A percentile compares a stretch with the other conserved stretches of the same genome.
Evolutionary conservation across 30 jellyfish, hydroid and myxozoan species (phyloP).

Genomic region (Aurelia aurita): DNA sequence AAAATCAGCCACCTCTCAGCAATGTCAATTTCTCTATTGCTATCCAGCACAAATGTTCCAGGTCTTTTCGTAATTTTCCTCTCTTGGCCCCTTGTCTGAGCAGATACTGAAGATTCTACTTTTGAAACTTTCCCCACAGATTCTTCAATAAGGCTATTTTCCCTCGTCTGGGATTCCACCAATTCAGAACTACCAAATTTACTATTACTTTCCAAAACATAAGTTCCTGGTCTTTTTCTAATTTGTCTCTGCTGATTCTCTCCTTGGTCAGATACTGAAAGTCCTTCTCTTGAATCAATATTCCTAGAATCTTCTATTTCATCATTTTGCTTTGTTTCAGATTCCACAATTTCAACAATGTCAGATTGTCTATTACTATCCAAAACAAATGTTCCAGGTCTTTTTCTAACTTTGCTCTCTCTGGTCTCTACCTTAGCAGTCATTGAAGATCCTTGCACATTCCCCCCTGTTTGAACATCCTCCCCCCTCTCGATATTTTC

Average conservation of each 20-base stretch:
- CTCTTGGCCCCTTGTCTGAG: too few relatives aligned
- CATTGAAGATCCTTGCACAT: too few relatives aligned
- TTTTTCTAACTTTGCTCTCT: neutral
- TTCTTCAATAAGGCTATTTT: too few relatives aligned
- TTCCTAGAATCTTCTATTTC: too few relatives aligned
- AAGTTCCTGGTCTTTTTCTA: slow-evolving; percentile 37
- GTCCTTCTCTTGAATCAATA: too few relatives aligned
- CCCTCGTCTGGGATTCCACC: too few relatives aligned
- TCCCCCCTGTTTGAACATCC: too few relatives aligned
- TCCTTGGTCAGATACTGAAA: neutral
- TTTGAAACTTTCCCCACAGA: too few relatives aligned
- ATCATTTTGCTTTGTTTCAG: too few relatives aligned
- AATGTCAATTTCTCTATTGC: neutral
- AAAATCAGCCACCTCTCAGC: neutral
- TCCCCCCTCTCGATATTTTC: neutral
- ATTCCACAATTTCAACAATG: too few relatives aligned
- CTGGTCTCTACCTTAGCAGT: too few relatives aligned
- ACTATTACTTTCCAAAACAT: neutral
- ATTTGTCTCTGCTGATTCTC: neutral
- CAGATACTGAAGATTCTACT: too few relatives aligned
- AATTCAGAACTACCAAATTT: neutral
- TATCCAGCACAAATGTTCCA: slow-evolving; percentile 30
- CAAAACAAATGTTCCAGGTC: neutral
- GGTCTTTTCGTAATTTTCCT: slow-evolving; percentile 12
- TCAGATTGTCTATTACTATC: neutral